Evolutionary conservation across 92 coral and sea anemone genomes (phyloP).

Genomic region (Parazoanthus atlanticus): DNA sequence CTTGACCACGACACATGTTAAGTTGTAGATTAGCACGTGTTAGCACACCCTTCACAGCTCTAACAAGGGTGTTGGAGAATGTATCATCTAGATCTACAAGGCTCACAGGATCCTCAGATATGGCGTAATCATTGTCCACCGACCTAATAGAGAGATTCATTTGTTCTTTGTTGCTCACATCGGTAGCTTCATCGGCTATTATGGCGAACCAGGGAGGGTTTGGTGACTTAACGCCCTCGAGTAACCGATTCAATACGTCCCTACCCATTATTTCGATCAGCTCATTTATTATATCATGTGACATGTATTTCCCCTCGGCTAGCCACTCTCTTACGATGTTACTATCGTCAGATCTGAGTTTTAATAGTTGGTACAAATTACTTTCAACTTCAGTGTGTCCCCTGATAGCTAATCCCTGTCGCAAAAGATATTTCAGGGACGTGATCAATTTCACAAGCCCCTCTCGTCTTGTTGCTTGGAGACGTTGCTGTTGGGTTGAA

Average conservation of each 20-base stretch:
- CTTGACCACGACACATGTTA: constrained; percentile 44
- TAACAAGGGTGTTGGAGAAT: constrained; percentile 46
- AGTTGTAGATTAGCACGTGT: constrained; percentile 38
- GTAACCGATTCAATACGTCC: constrained; percentile 14
- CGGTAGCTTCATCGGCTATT: constrained; percentile 48
- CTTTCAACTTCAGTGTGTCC: constrained; percentile 61
- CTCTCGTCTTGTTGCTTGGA: constrained; percentile 52
- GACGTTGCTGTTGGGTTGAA: constrained; percentile 48
- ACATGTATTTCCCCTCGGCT: constrained; percentile 27
- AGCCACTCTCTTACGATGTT: constrained; percentile 48
- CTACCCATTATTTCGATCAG: constrained; percentile 19
- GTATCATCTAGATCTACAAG: constrained; percentile 38
- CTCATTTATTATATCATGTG: constrained; percentile 13
- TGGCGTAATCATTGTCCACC: constrained; percentile 36
- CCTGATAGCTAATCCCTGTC: constrained; percentile 60
- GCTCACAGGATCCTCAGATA: constrained; percentile 37
- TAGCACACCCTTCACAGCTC: constrained; percentile 34
- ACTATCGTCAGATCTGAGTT: constrained; percentile 53
- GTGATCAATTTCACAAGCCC: constrained; percentile 67
- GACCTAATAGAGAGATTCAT: constrained; percentile 39
- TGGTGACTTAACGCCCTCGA: constrained; percentile 35
- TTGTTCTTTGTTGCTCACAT: constrained; percentile 37
- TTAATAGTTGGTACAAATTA: constrained; percentile 36
- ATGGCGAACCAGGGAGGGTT: constrained; percentile 38
- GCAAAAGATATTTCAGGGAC: constrained; percentile 55